Evolutionary conservation across 2,113 vertebrate genomes (phyloP).

Genomic region (Eonycteris spelaea): DNA sequence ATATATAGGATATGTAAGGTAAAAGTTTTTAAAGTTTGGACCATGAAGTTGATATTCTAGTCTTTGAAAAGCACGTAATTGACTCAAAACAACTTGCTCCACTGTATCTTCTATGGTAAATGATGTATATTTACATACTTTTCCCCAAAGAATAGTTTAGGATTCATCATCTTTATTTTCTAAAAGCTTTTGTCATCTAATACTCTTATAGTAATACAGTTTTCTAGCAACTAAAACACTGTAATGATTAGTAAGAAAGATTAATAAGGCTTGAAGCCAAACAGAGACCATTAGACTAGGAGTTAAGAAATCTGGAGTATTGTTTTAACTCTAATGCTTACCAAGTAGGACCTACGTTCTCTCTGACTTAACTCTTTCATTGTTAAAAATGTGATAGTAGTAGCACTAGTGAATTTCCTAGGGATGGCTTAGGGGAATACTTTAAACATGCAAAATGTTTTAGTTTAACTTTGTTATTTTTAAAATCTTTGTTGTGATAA

Average conservation of each 20-base stretch:
- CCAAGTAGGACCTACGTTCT: not conserved
- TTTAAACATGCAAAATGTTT: not conserved
- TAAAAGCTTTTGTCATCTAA: not conserved
- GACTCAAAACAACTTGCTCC: not conserved
- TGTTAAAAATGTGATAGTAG: not conserved
- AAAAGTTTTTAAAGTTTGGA: not conserved
- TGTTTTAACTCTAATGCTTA: not conserved
- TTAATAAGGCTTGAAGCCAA: not conserved
- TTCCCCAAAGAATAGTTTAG: not conserved
- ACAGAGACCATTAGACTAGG: not conserved
- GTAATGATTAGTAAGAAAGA: not conserved
- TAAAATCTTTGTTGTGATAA: not conserved
- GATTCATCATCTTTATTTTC: not conserved
- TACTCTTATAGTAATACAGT: not conserved
- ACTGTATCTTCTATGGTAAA: not conserved
- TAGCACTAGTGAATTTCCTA: not conserved
- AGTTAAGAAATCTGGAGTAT: not conserved
- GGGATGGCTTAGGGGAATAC: not conserved
- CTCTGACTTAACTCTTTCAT: not conserved
- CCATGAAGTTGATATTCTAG: not conserved
- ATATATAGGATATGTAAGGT: not conserved
- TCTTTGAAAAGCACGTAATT: not conserved
- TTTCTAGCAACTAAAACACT: not conserved
- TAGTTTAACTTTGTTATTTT: slow-evolving; percentile 32
- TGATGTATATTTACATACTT: not conserved